phyloP scores from a whole-genome alignment of 2,888 invertebrate genomes.

The Volucella bombylans region DNA sequence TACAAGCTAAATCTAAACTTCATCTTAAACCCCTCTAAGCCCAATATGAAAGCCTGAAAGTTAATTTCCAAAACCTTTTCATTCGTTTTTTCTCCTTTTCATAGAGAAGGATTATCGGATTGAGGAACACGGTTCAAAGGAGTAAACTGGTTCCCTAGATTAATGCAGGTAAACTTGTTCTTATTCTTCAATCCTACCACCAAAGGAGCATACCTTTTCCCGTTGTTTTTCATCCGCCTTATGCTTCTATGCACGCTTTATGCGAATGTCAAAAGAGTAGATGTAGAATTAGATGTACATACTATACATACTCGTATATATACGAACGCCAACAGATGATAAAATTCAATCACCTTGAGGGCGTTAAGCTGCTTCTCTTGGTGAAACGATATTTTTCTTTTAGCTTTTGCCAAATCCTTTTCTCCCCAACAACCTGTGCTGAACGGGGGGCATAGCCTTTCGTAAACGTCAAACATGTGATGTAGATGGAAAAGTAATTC shows the following conservation, averaged over 20 bases:
- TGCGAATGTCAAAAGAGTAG: neutral
- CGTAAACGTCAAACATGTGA: neutral
- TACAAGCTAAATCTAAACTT: no score
- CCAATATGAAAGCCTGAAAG: no score
- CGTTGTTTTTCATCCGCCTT: neutral
- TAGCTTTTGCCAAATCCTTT: neutral
- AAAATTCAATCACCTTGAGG: constrained; percentile 40
- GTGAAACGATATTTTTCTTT: constrained; percentile 30
- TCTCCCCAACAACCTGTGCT: neutral
- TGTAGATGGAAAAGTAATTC: constrained; percentile 22
- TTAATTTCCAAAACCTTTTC: neutral
- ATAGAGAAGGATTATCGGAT: neutral
- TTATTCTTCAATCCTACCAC: neutral
- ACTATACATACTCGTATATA: no score
- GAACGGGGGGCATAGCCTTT: neutral
- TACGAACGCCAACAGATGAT: constrained; percentile 3
- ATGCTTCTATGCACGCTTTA: neutral
- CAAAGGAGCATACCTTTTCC: neutral
- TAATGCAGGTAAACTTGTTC: neutral
- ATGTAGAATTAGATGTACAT: neutral
- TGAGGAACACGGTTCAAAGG: constrained; percentile 23
- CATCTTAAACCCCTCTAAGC: no score
- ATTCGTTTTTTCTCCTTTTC: neutral
- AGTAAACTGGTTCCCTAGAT: constrained; percentile 30
- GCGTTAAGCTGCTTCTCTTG: constrained; percentile 27